Evolutionary conservation across 1,140 invertebrate genomes (phyloP), one percentile per base, ranked within the genome.

Genomic region (Cydia amplana): DNA sequence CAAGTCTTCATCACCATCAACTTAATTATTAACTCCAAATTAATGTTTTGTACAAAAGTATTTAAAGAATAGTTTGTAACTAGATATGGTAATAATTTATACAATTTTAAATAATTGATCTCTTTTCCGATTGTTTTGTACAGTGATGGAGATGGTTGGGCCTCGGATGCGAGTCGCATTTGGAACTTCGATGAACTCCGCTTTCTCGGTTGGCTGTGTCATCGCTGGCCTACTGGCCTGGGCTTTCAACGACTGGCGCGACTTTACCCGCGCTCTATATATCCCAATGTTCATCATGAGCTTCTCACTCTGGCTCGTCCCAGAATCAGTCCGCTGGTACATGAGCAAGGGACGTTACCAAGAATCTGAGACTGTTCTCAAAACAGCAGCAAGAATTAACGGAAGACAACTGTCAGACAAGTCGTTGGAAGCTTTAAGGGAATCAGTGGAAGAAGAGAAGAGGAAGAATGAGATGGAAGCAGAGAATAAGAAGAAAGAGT

Each of bases 81-180:
- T 10, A 10, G 36, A 49, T 14, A 49, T 32, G 32, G 32, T 32
- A 32, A 32, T 32, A 32, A 6, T 32, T 32, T 32, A 32, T 6
- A 32, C 5, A 32, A 32, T 16, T 49, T n/a, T 49, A 14, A n/a
- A 49, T 49, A n/a, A n/a, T n/a, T 49, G 46, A 9, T 40, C 9
- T 40, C 1, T 10, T 2, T 40, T 40, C 36, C 4, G 46, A 49
- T 49, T 49, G 46, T 49, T 49, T 49, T 49, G 4, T 51, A n/a
- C 90, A 84, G 97, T 95, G 49, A 94, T 97, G 85, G 97, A 98
- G 86, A 91, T 97, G 77, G 95, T 97, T 0, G 96, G 95, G 4
- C 95, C 96, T 2, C 94, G 94, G 72, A 95, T 95, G 76, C 92
- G 97, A 73, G 96, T 96, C 1, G 87, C 96, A 6, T 96, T 94